Evolutionary conservation across 2,113 vertebrate species (phyloP).

Genomic region (Eretmochelys imbricata): DNA sequence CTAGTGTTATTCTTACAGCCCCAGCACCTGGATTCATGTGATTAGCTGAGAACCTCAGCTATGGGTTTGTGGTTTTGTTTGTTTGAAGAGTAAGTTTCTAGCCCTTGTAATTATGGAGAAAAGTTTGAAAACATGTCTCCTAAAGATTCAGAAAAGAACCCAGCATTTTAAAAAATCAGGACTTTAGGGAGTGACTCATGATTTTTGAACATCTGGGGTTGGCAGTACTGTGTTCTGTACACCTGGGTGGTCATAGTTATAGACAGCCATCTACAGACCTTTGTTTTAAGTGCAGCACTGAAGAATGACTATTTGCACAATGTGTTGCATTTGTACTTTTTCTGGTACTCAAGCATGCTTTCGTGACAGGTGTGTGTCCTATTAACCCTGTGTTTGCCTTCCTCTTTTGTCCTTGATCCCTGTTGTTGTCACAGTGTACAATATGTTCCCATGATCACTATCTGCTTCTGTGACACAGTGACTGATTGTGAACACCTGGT

Average conservation of each 20-base stretch:
- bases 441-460: not conserved
- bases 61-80: not conserved
- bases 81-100: not conserved
- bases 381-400: not conserved
- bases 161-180: not conserved
- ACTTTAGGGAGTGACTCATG: not conserved
- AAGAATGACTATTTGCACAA: not conserved
- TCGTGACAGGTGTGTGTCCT: fast-evolving
- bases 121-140: not conserved
- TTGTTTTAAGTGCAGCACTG: not conserved
- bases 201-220: not conserved
- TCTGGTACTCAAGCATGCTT: not conserved
- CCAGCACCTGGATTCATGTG: not conserved
- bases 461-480: not conserved
- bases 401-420: not conserved
- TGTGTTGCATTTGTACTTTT: not conserved
- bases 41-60: not conserved
- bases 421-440: not conserved
- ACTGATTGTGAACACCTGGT: not conserved
- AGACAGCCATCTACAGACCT: not conserved
- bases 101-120: not conserved
- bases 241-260: not conserved
- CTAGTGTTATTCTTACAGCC: not conserved
- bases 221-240: not conserved
- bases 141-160: not conserved